Conservation (phyloP, 30 jellyfish, hydroid and myxozoan genomes). For the Hydra vulgaris region DNA sequence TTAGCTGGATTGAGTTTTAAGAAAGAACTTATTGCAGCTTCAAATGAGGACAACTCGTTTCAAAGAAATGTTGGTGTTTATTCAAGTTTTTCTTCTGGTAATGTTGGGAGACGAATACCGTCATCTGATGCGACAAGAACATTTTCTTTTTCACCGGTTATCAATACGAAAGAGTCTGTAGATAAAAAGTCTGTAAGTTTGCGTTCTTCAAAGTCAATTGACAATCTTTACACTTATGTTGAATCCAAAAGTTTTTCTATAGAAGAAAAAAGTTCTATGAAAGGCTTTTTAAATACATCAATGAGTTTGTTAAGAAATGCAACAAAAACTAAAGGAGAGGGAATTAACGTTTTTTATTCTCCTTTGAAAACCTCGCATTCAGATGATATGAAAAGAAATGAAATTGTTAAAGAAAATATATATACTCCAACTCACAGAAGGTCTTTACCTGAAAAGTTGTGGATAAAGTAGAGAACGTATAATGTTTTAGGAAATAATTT, state of each 20-base stretch:
- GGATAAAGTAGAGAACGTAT: too few species aligned
- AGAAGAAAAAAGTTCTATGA: background rate
- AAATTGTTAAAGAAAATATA: background rate
- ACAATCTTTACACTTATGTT: background rate
- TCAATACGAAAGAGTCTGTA: background rate
- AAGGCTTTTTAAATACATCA: background rate
- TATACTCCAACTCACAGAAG: slow-evolving; percentile 1
- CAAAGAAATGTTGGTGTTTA: slow-evolving; percentile 28
- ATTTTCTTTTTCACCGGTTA: background rate
- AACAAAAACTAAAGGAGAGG: background rate
- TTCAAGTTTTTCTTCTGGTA: slow-evolving; percentile 4
- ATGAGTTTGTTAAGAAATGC: background rate
- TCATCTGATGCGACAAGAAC: background rate
- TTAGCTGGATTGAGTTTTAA: slow-evolving; percentile 25
- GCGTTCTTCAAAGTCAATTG: background rate
- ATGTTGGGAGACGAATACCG: background rate
- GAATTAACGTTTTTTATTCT: background rate
- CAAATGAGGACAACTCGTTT: background rate
- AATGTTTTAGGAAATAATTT: too few species aligned
- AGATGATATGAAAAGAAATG: background rate
- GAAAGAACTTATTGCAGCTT: slow-evolving; percentile 16
- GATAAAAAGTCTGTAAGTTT: background rate
- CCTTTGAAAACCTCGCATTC: background rate
- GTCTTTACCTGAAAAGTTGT: slow-evolving; percentile 7
- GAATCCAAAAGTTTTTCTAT: background rate